Base-by-base conservation (phyloP, 2,888 invertebrate species). In the Himalopsyche anomala region DNA sequence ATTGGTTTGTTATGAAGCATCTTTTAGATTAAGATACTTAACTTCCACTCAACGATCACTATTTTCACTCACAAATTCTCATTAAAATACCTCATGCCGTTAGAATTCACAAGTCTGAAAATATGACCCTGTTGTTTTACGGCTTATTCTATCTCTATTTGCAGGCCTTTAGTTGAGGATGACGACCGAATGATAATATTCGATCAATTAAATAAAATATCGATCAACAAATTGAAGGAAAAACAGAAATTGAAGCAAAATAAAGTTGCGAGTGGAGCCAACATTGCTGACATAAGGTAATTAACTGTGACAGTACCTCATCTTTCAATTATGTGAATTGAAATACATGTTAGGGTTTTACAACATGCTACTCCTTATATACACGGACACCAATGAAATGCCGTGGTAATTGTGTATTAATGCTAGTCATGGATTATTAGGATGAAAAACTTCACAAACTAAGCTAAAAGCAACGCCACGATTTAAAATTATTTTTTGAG, bases 1-100 rank as follows among this genome's bases (percentile, higher is more conserved):
- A 90, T 89, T 93, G 93, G 93, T 93, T 90, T 84, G 81, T 82
- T 84, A 79, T 36, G n/a, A 0, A 80, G 11, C 4, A 86, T 62
- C 82, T 82, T 86, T 11, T 74, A 8, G 56, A 28, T 42, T 90
- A 89, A n/a, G 38, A n/a, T 82, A 51, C 19, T 15, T n/a, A 55
- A n/a, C 15, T 19, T 82, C 11, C 11, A 42, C 54, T 42, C 15
- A 12, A 51, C 2, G 4, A 51, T 4, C 51, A 51, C 9, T 51
- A 8, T 5, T 5, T 45, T 45, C 45, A 45, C 9, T 11, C 45
- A 15, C 12, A 12, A 51, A 15, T 5, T 51, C 5, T 51, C 5
- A 15, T 12, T 51, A 51, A 4, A 51, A 5, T 15, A 51, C 8
- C 15, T 15, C 4, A 51, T 15, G 8, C 45, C 4, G 4, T 45